Percentiles rank a stretch among this genome's conserved stretches.
These are phyloP conservation scores for Phacellophora camtschatica DNA, from an alignment of 30 jellyfish, hydroid and myxozoan genomes.

Conservation along the genomic window DNA sequence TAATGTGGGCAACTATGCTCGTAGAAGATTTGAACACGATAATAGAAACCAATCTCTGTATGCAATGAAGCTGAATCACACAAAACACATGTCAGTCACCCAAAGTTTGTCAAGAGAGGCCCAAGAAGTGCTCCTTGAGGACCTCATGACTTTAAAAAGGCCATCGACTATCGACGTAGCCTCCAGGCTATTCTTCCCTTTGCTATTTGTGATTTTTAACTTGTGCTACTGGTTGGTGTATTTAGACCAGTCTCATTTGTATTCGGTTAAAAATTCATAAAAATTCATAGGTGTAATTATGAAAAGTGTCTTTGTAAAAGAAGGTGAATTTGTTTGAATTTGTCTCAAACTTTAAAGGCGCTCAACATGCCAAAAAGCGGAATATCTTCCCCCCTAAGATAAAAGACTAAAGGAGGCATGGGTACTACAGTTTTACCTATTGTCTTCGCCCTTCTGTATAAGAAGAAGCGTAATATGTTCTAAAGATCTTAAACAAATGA, in stretches of 20 bases:
- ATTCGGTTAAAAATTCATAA: no score
- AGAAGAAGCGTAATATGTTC: no score
- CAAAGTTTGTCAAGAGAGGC: slow-evolving; percentile 34
- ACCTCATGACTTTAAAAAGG: slow-evolving; percentile 47
- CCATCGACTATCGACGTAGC: slow-evolving; percentile 55
- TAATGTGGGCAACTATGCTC: neutral
- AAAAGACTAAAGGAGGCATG: no score
- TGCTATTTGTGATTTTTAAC: slow-evolving; percentile 34
- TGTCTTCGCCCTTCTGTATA: no score
- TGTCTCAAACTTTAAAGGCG: no score
- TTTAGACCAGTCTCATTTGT: slow-evolving; percentile 30
- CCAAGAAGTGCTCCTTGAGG: slow-evolving; percentile 60
- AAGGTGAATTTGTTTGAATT: no score
- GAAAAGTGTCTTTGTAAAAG: no score
- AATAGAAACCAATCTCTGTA: slow-evolving; percentile 8
- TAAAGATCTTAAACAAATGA: no score
- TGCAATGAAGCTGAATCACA: slow-evolving; percentile 2
- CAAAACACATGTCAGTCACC: neutral
- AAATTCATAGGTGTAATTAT: no score
- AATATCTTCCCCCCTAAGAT: no score
- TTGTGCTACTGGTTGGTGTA: slow-evolving; percentile 59
- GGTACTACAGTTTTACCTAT: no score
- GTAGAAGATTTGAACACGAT: slow-evolving; percentile 10
- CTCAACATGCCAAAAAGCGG: no score
- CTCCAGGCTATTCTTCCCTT: slow-evolving; percentile 49